Evolutionary conservation across 2,797 vertebrate species (phyloP).

Genomic region (Melanotaenia boesemani): DNA sequence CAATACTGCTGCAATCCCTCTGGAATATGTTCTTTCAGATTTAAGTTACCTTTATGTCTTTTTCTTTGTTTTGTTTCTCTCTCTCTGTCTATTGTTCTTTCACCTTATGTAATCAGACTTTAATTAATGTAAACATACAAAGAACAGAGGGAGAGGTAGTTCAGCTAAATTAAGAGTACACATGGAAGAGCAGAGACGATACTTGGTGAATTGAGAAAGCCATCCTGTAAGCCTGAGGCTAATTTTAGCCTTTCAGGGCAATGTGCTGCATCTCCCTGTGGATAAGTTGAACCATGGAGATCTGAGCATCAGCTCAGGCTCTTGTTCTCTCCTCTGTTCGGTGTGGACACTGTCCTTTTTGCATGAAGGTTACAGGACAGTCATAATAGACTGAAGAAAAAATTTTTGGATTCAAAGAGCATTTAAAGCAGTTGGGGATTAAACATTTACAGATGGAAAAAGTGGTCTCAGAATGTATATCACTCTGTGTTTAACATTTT

Average conservation of each 20-base stretch:
- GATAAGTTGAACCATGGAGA: slow-evolving; percentile 73
- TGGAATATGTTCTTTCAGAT: slow-evolving; percentile 35
- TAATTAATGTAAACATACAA: slow-evolving; percentile 37
- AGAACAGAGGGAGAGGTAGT: slow-evolving; percentile 17
- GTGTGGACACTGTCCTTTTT: slow-evolving; percentile 72
- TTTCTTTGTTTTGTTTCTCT: slow-evolving; percentile 21
- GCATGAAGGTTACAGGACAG: slow-evolving; percentile 65
- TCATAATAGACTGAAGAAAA: slow-evolving; percentile 55
- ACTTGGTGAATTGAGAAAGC: slow-evolving; percentile 71
- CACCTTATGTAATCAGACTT: slow-evolving; percentile 50
- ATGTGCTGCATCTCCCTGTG: slow-evolving; percentile 70
- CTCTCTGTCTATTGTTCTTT: slow-evolving; percentile 22
- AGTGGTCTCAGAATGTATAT: slow-evolving; percentile 6
- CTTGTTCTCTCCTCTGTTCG: slow-evolving; percentile 68
- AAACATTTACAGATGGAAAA: slow-evolving; percentile 8
- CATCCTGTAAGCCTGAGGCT: slow-evolving; percentile 77
- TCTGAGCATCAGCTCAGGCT: slow-evolving; percentile 70
- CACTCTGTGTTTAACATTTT: not conserved
- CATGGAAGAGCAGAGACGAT: slow-evolving; percentile 62
- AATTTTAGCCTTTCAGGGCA: slow-evolving; percentile 83
- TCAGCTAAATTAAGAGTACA: slow-evolving; percentile 64
- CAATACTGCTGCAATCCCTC: slow-evolving; percentile 23
- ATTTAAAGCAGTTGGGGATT: slow-evolving; percentile 61
- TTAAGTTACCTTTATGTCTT: slow-evolving; percentile 19
- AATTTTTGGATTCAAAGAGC: slow-evolving; percentile 65